Conservation (phyloP, 2,797 vertebrate genomes). For the Pteronotus mesoamericanus region DNA sequence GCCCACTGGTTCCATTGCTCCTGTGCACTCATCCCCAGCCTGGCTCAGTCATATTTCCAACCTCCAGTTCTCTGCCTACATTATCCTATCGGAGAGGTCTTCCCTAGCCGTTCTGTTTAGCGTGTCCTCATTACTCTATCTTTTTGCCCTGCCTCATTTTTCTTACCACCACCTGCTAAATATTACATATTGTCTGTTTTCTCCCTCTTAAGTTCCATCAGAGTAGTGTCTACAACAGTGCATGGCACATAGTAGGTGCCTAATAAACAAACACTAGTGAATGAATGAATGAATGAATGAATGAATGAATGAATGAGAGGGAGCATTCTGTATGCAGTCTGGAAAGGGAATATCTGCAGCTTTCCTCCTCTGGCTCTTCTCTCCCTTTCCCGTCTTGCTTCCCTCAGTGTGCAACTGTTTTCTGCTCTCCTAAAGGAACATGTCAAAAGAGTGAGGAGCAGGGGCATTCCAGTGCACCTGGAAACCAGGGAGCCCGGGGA, state of each 20-base stretch:
- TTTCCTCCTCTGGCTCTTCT: not conserved
- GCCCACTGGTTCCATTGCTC: not conserved
- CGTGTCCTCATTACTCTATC: not conserved
- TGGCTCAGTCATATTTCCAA: not conserved
- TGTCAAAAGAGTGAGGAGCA: conserved; percentile 60
- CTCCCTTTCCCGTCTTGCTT: not conserved
- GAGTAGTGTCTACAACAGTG: not conserved
- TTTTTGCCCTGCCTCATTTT: not conserved
- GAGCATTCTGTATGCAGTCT: not conserved
- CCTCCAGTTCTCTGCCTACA: not conserved
- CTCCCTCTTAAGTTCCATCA: not conserved
- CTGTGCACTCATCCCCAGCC: not conserved
- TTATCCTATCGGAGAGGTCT: not conserved
- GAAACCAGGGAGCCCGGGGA: conserved; percentile 75
- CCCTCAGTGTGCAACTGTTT: not conserved
- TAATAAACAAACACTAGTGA: not conserved
- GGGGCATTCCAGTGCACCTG: conserved; percentile 66
- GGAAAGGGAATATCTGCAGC: not conserved
- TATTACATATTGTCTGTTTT: not conserved
- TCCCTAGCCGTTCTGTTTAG: not conserved
- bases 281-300: not conserved
- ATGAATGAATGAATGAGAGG: not conserved
- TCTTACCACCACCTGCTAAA: not conserved
- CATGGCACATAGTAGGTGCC: not conserved
- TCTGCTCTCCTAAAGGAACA: conserved; percentile 71